phyloP scores from a whole-genome alignment of 2,888 invertebrate genomes.

The Melanchra persicariae region DNA sequence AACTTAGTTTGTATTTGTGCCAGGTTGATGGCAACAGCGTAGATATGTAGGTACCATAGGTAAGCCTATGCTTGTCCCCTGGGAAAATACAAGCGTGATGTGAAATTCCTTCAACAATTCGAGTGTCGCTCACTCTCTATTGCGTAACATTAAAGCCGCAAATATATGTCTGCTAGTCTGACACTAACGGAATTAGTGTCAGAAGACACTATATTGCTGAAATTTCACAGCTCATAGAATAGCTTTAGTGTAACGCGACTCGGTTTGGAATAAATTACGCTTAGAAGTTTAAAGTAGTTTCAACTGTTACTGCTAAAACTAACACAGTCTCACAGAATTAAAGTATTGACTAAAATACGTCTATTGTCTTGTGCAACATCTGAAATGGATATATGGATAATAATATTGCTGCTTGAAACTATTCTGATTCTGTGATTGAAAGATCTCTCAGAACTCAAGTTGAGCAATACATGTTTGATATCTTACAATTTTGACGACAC shows the following conservation, averaged over 20 bases:
- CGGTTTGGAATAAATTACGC: conserved; percentile 21
- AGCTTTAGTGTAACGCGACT: not conserved
- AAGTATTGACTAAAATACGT: not conserved
- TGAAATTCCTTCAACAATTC: not conserved
- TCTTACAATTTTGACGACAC: too few species aligned
- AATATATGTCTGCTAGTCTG: conserved; percentile 23
- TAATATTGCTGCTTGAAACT: not conserved
- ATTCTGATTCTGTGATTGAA: not conserved
- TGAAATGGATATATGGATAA: not conserved
- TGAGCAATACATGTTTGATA: not conserved
- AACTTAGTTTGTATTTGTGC: not conserved
- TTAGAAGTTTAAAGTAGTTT: conserved; percentile 18
- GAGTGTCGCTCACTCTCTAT: not conserved
- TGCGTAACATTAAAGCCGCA: not conserved
- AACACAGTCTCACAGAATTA: not conserved
- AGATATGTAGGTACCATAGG: not conserved
- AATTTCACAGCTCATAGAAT: conserved; percentile 12
- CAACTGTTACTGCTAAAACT: conserved; percentile 3
- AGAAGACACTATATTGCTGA: conserved; percentile 18
- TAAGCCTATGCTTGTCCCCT: not conserved
- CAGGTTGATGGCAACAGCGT: not conserved
- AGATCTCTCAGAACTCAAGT: not conserved
- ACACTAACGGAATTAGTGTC: conserved; percentile 21
- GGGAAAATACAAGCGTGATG: not conserved
- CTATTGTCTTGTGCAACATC: not conserved